These are phyloP conservation scores for Harpalus rubripes DNA, from an alignment of 2,888 invertebrate species.

Conservation along the genomic window DNA sequence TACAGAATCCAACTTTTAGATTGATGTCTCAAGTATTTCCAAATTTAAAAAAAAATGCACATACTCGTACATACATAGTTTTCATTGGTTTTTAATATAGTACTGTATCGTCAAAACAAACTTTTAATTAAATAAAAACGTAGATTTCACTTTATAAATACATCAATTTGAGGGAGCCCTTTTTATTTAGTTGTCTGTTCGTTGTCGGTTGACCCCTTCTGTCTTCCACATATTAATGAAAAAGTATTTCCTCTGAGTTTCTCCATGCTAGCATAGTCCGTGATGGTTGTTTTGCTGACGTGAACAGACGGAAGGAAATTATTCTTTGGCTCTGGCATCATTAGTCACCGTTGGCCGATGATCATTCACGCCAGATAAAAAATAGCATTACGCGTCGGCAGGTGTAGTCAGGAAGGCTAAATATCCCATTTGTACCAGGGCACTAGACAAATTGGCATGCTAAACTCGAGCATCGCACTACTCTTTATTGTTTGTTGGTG, in stretches of 20 bases:
- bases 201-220: background rate
- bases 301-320: constrained; percentile 64
- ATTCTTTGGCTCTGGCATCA: constrained; percentile 61
- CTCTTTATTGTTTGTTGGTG: background rate
- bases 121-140: background rate
- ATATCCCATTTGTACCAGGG: constrained; percentile 65
- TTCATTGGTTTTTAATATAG: too few relatives aligned
- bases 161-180: background rate
- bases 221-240: background rate
- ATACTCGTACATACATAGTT: too few relatives aligned
- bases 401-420: constrained; percentile 67
- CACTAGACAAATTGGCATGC: constrained; percentile 60
- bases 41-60: too few relatives aligned
- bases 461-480: constrained; percentile 20
- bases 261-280: background rate
- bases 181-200: background rate
- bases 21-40: too few relatives aligned
- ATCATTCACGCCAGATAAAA: constrained; percentile 66
- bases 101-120: background rate
- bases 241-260: background rate
- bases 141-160: background rate
- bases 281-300: constrained; percentile 41
- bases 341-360: constrained; percentile 62
- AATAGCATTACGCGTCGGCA: constrained; percentile 64
- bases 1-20: too few relatives aligned